Evolutionary conservation across 2,113 vertebrate genomes (phyloP).

Genomic region (Caranx melampygus): DNA sequence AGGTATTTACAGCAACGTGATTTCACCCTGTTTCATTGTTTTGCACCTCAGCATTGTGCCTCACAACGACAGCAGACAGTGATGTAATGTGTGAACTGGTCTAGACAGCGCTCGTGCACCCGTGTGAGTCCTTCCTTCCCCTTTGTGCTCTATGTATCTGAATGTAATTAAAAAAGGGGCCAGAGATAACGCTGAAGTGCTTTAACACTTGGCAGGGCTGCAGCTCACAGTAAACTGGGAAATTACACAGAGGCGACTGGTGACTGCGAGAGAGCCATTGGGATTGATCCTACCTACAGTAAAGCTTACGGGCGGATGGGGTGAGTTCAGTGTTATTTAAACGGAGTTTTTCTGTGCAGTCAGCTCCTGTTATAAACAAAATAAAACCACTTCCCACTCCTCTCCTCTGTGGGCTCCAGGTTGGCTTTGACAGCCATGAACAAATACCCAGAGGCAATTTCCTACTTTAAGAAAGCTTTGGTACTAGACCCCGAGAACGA

Average conservation of each 20-base stretch:
- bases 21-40: background rate
- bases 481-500: slow-evolving; percentile 97
- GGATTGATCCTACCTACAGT: slow-evolving; percentile 95
- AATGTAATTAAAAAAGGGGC: slow-evolving; percentile 6
- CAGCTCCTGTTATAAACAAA: too few species aligned
- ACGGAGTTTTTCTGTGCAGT: too few species aligned
- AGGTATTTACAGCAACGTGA: slow-evolving; percentile 81
- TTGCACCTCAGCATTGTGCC: background rate
- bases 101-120: background rate
- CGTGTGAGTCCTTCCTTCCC: background rate
- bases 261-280: slow-evolving; percentile 95
- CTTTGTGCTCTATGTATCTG: background rate
- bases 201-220: slow-evolving; percentile 86
- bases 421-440: slow-evolving; percentile 94
- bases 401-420: slow-evolving; percentile 78
- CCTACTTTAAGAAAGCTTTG: slow-evolving; percentile 95
- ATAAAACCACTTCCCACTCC: background rate
- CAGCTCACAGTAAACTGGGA: slow-evolving; percentile 95
- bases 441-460: slow-evolving; percentile 95
- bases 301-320: slow-evolving; percentile 99
- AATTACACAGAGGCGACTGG: slow-evolving; percentile 92
- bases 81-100: background rate
- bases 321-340: slow-evolving; percentile 83
- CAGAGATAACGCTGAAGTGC: background rate
- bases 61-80: background rate